Percentiles rank a stretch among this genome's conserved stretches.
These are phyloP conservation scores for Belgica antarctica DNA, from an alignment of 2,888 invertebrate genomes.

Conservation along the genomic window DNA sequence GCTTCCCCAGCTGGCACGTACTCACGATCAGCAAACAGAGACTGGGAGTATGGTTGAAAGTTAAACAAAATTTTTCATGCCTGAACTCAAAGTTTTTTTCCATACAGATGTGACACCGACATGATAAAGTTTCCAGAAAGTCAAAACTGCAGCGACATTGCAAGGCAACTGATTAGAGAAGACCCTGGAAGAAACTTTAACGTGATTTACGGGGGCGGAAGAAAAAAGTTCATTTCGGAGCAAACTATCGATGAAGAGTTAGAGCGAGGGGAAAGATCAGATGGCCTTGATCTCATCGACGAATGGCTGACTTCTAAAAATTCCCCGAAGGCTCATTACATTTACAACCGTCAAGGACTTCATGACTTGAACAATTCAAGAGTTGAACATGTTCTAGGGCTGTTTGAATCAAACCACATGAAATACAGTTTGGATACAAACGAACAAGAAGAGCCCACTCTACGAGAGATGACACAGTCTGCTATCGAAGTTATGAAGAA, in stretches of 20 bases:
- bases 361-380: slow-evolving; percentile 46
- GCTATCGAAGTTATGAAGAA: slow-evolving; percentile 66
- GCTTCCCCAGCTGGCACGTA: slow-evolving; percentile 72
- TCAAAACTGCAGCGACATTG: slow-evolving; percentile 64
- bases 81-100: too few relatives aligned
- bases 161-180: slow-evolving; percentile 62
- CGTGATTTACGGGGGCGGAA: slow-evolving; percentile 71
- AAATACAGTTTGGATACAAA: slow-evolving; percentile 59
- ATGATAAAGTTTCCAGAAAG: slow-evolving; percentile 54
- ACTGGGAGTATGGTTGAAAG: too few relatives aligned
- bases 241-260: slow-evolving; percentile 56
- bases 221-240: slow-evolving; percentile 61
- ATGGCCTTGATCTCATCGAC: slow-evolving; percentile 65
- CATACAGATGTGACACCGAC: slow-evolving; percentile 61
- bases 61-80: too few relatives aligned
- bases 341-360: slow-evolving; percentile 54
- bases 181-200: slow-evolving; percentile 64
- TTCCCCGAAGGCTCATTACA: slow-evolving; percentile 54
- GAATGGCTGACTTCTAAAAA: slow-evolving; percentile 59
- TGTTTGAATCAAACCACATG: slow-evolving; percentile 63
- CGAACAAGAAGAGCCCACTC: slow-evolving; percentile 59
- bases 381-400: slow-evolving; percentile 60
- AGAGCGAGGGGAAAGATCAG: slow-evolving; percentile 60
- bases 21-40: slow-evolving; percentile 64
- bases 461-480: slow-evolving; percentile 69